Evolutionary conservation across 2,797 vertebrate species (phyloP).

Genomic region (Pangasius krempfi): DNA sequence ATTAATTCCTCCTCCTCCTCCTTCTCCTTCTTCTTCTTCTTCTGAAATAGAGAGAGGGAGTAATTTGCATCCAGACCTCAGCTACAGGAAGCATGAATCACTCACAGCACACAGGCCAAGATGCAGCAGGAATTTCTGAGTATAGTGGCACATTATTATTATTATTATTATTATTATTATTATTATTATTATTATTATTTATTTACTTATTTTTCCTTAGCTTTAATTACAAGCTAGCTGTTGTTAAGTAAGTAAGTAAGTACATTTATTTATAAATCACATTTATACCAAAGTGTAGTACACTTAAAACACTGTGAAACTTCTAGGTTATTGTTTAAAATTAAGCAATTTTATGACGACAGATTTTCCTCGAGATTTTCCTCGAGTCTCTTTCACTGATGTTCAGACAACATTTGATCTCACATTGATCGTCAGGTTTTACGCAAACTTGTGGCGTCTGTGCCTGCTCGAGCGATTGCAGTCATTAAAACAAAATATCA

Average conservation of each 20-base stretch:
- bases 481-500: neutral
- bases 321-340: no score
- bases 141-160: neutral
- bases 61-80: conserved; percentile 56
- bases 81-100: conserved; percentile 63
- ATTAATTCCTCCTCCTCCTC: conserved; percentile 69
- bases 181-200: neutral
- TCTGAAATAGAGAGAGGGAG: conserved; percentile 18
- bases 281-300: neutral
- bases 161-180: neutral
- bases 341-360: no score
- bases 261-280: neutral
- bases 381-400: neutral
- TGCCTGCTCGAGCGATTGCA: neutral
- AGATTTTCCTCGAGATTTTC: neutral
- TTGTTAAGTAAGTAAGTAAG: neutral
- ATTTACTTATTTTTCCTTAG: neutral
- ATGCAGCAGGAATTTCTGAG: neutral
- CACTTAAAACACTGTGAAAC: neutral
- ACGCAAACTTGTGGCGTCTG: neutral
- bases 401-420: neutral
- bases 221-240: neutral
- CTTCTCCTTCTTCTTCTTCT: neutral
- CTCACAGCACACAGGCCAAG: conserved; percentile 36
- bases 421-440: neutral